A percentile compares a stretch with the other conserved stretches of the same genome.
These are phyloP conservation scores for Phania funesta DNA, from an alignment of 2,888 invertebrate species.

Conservation along the genomic window DNA sequence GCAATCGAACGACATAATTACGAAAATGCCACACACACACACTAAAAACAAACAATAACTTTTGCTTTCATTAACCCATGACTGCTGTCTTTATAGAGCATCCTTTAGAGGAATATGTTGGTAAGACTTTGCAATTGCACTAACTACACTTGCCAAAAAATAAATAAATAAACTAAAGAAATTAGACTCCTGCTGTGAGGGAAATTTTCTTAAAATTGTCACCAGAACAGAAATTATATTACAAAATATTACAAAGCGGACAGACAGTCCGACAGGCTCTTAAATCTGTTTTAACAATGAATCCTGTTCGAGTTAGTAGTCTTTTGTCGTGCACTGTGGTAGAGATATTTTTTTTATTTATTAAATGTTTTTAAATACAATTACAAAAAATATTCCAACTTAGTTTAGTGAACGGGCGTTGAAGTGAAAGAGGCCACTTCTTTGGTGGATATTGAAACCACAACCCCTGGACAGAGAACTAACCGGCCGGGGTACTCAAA, in stretches of 20 bases:
- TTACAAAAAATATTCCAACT: too few relatives aligned
- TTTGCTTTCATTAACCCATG: not conserved
- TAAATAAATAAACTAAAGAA: not conserved
- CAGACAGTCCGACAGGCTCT: not conserved
- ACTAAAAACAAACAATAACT: not conserved
- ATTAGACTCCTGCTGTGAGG: slow-evolving; percentile 50
- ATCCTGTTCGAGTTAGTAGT: too few relatives aligned
- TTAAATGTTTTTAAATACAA: too few relatives aligned
- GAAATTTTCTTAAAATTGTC: slow-evolving; percentile 32
- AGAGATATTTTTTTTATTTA: too few relatives aligned
- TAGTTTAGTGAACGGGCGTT: too few relatives aligned
- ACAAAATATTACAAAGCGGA: slow-evolving; percentile 20
- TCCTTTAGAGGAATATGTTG: not conserved
- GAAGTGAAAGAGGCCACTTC: too few relatives aligned
- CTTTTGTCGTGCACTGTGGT: too few relatives aligned
- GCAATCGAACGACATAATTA: slow-evolving; percentile 63
- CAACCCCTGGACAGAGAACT: too few relatives aligned
- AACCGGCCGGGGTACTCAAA: too few relatives aligned
- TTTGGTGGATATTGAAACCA: too few relatives aligned
- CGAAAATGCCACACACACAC: slow-evolving; percentile 58
- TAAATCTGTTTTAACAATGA: slow-evolving; percentile 16
- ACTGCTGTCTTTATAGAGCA: not conserved
- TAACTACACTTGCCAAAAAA: slow-evolving; percentile 42
- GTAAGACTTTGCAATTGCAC: slow-evolving; percentile 20
- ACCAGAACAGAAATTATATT: slow-evolving; percentile 16